Conservation (phyloP, 2,113 vertebrate genomes). For the Scophthalmus maximus region DNA sequence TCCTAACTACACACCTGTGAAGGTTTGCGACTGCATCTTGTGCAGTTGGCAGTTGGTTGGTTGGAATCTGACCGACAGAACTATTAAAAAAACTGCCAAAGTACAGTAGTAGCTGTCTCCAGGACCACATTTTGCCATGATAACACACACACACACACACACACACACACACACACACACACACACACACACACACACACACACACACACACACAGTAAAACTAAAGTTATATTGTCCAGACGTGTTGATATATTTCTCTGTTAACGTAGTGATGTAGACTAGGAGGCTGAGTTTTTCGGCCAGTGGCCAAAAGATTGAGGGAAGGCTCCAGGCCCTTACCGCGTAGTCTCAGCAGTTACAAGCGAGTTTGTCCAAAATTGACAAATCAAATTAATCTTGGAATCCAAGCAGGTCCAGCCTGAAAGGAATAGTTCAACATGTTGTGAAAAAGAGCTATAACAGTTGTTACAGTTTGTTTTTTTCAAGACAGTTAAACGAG, state of each 20-base stretch:
- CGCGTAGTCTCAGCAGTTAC: background rate
- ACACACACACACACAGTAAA: no score
- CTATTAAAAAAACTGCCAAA: no score
- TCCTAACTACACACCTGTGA: background rate
- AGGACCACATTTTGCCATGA: no score
- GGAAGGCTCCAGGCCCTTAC: constrained; percentile 7
- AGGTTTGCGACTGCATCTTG: background rate
- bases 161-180: no score
- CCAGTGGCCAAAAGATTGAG: background rate
- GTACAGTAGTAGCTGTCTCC: no score
- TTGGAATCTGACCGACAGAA: no score
- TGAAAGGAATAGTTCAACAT: background rate
- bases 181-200: no score
- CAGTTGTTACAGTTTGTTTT: no score
- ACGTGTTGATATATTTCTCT: constrained; percentile 12
- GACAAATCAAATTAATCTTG: background rate
- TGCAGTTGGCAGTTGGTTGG: no score
- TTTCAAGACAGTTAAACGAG: background rate
- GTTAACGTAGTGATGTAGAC: background rate
- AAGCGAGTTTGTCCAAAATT: constrained; percentile 1
- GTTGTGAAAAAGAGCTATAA: background rate
- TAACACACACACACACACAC: no score
- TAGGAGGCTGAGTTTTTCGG: background rate
- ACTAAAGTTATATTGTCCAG: no score
- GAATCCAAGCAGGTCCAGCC: background rate